Percentiles rank a stretch among this genome's conserved stretches.
These are phyloP conservation scores for Tetramorium bicarinatum DNA, from an alignment of 2,888 invertebrate genomes.

Conservation along the genomic window DNA sequence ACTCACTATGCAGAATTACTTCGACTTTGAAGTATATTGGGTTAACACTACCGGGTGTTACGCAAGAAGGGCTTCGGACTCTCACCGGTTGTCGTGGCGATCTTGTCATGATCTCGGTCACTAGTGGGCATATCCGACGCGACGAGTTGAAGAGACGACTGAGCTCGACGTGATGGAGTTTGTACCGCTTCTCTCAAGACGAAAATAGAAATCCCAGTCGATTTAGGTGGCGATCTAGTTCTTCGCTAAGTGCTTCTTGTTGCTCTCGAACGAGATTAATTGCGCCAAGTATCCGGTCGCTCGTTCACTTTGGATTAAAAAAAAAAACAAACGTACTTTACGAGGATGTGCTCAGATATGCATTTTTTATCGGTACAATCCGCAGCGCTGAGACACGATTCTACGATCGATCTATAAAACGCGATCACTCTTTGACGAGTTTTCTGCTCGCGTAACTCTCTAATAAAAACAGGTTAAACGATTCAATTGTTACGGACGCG, in stretches of 20 bases:
- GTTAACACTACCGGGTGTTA: slow-evolving; percentile 2
- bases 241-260: background rate
- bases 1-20: slow-evolving; percentile 3
- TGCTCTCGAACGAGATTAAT: slow-evolving; percentile 12
- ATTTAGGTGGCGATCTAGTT: slow-evolving; percentile 18
- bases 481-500: slow-evolving; percentile 71
- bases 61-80: slow-evolving; percentile 17
- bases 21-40: slow-evolving; percentile 17
- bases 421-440: slow-evolving; percentile 52
- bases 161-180: slow-evolving; percentile 29
- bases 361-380: slow-evolving; percentile 42
- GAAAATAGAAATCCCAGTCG: slow-evolving; percentile 35
- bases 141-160: slow-evolving; percentile 29
- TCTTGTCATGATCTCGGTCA: slow-evolving; percentile 30
- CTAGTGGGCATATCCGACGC: slow-evolving; percentile 48
- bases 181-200: slow-evolving; percentile 29
- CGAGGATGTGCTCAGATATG: background rate
- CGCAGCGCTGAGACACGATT: background rate
- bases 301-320: slow-evolving; percentile 10
- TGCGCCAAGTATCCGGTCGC: slow-evolving; percentile 1
- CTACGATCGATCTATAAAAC: slow-evolving; percentile 19
- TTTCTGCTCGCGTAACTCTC: slow-evolving; percentile 63
- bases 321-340: background rate
- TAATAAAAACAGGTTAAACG: slow-evolving; percentile 82
- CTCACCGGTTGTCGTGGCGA: slow-evolving; percentile 69